Conservation (phyloP, 2,113 vertebrate species). For the Sardina pilchardus region DNA sequence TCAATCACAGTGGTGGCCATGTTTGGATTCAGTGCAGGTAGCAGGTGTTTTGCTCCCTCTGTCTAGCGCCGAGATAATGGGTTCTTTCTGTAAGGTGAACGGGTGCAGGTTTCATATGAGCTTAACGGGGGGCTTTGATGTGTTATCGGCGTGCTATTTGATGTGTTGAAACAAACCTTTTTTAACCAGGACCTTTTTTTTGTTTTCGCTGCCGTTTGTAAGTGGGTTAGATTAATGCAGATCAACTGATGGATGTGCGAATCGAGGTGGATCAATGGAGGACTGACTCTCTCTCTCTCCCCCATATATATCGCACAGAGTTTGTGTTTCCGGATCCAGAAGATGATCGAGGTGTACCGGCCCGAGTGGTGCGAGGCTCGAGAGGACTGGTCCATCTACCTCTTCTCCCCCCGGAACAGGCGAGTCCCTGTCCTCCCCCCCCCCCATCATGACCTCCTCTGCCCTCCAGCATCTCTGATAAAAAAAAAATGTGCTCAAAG, state of each 20-base stretch:
- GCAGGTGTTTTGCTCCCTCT: background rate
- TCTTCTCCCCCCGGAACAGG: slow-evolving; percentile 97
- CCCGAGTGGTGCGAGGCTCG: slow-evolving; percentile 93
- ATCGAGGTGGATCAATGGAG: slow-evolving; percentile 71
- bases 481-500: background rate
- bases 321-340: slow-evolving; percentile 90
- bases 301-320: slow-evolving; percentile 75
- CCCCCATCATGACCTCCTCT: background rate
- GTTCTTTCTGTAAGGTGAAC: background rate
- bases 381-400: slow-evolving; percentile 91
- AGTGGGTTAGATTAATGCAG: background rate
- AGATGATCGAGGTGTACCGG: slow-evolving; percentile 97
- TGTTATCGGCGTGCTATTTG: background rate
- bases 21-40: background rate
- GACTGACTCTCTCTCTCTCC: slow-evolving; percentile 65
- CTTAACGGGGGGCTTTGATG: background rate
- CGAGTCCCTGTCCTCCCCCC: slow-evolving; percentile 52
- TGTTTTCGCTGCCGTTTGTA: background rate
- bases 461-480: background rate
- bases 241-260: background rate
- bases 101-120: background rate
- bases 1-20: background rate
- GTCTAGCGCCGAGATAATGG: background rate
- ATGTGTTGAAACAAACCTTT: background rate
- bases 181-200: background rate